These are phyloP conservation scores for Chiloscyllium punctatum DNA, from an alignment of 2,797 vertebrate species.

Conservation along the genomic window DNA sequence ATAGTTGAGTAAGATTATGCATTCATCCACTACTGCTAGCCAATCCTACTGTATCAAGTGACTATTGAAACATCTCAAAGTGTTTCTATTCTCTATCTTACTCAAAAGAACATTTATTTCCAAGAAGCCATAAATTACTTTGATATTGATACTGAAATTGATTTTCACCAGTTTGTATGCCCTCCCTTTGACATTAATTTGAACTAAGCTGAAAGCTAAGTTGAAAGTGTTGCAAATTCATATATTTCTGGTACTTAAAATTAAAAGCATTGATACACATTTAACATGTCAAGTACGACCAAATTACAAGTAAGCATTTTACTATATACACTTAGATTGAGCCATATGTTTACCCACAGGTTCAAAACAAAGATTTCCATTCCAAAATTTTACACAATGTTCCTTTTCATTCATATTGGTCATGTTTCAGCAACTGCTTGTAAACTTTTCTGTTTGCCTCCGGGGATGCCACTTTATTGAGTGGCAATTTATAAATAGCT, in stretches of 20 bases:
- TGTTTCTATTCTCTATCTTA: not conserved
- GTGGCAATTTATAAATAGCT: slow-evolving; percentile 75
- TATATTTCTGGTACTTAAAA: not conserved
- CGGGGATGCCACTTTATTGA: slow-evolving; percentile 82
- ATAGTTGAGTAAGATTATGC: not conserved
- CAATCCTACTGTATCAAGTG: not conserved
- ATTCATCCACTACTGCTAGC: not conserved
- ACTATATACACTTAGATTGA: not conserved
- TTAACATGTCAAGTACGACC: not conserved
- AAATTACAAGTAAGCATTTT: not conserved
- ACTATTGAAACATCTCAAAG: not conserved
- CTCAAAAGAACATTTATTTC: not conserved
- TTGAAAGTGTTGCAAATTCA: not conserved
- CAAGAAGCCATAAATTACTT: not conserved
- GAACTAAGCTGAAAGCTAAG: not conserved
- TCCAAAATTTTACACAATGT: not conserved
- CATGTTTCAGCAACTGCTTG: slow-evolving; percentile 60
- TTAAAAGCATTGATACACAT: not conserved
- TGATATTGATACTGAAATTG: not conserved
- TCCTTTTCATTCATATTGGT: slow-evolving; percentile 40
- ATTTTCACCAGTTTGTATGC: not conserved
- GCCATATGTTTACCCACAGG: not conserved
- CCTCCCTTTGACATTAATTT: no score
- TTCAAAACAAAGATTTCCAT: slow-evolving; percentile 11
- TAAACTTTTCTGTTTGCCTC: slow-evolving; percentile 81